Base-by-base conservation (phyloP, 64 coral and sea anemone genomes). In the Exaiptasia diaphana region DNA sequence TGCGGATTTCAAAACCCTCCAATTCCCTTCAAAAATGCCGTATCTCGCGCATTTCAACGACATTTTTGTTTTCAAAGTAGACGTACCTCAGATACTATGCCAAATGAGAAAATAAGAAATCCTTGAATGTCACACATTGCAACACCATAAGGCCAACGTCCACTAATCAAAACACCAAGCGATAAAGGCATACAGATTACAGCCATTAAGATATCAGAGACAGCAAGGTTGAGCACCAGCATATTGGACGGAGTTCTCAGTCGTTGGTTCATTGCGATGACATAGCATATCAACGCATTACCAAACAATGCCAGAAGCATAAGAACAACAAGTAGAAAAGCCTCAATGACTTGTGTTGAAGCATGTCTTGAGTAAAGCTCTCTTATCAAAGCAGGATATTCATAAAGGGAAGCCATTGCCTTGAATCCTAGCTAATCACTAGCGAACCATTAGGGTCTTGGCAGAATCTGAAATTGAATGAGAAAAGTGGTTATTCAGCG, bases 151-250 rank as follows among this genome's bases (percentile, higher is more conserved):
- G 71, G 84, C 84, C 84, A 87, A 42, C 67, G 11, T 6, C 84
- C 60, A 4, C 39, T 45, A 20, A 87, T 67, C 14, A 78, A 64
- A 17, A 87, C 84, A 17, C 38, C 42, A 4, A 87, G 30, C 9
- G 84, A 78, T 23, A 87, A 41, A 2, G 84, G 73, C 84, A 87
- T 87, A 21, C 73, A 77, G 18, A 87, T 41, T 0, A 60, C 9
- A 2, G 84, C 58, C 61, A 87, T 87, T 6, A 87, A 42, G 59
- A 87, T 77, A 24, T 87, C 84, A 41, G 72, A 77, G 1, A 87
- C 46, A 5, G 84, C 84, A n/a, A 87, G 71, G 43, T 69, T 87
- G 21, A 43, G 42, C 15, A 78, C 74, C 48, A 87, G 45, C 74
- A 78, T 78, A 61, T 87, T 87, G 29, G 84, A 43, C 25, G 60